Evolutionary conservation across 2,113 vertebrate genomes (phyloP), one percentile per base, ranked within the genome.

Genomic region (Pao palembangensis): DNA sequence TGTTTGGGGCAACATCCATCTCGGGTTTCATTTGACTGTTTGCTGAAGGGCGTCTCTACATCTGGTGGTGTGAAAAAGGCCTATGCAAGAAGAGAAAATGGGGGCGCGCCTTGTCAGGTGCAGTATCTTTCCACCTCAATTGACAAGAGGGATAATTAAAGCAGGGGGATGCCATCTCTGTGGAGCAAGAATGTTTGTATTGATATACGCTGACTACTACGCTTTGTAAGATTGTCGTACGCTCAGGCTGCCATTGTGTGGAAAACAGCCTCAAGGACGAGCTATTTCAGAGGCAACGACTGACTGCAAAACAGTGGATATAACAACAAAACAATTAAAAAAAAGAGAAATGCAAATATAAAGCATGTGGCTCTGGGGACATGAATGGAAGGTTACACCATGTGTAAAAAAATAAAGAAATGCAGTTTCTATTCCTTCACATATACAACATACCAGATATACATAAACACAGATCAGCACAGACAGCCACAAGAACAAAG

Each of bases 121-220:
- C 75, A 49, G 78, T 83, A 83, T 84, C 85, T 78, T 85, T 88
- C 81, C 61, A 67, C 78, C 75, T 75, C 81, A 77, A 89, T 84
- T 90, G 86, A 90, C 86, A 89, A 74, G 72, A 78, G 82, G 71
- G 81, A 89, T 91, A 88, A 90, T 91, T 89, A 90, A 90, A 90
- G 83, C 79, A 65, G 77, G 73, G 70, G 85, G 83, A 83, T 76
- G 76, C 71, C 77, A 74, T 84, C 81, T 84, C 80, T 67, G 69
- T 17, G 18, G 71, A 77, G 60, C 66, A 55, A 67, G 73, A 85
- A 86, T 72, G 66, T 79, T 79, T 75, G 78, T 85, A 79, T 85
- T 83, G 81, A 86, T 86, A 84, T 87, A 74, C 55, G 68, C 81
- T 73, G 77, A 84, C 79, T 71, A 64, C 62, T 60, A 47, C 0